A percentile compares a stretch with the other conserved stretches of the same genome.
Conservation (phyloP, 2,888 invertebrate species). For the Agonum fuliginosum region DNA sequence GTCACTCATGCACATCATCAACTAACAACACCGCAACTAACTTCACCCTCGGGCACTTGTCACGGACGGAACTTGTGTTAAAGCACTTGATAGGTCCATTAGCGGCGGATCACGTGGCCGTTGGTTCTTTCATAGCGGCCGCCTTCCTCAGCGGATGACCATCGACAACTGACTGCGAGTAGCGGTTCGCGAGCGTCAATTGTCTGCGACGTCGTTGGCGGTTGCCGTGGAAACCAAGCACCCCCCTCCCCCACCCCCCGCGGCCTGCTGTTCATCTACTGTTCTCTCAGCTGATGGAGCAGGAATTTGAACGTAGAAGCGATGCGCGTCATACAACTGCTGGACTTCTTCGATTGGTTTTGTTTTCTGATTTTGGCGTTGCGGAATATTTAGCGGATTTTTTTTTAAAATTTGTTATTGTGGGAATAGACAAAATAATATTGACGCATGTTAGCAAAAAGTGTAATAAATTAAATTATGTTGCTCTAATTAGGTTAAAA, state of each 20-base stretch:
- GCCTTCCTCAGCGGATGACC: background rate
- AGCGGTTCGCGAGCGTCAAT: conserved; percentile 64
- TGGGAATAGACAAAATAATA: background rate
- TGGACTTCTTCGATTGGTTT: background rate
- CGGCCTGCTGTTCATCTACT: conserved; percentile 60
- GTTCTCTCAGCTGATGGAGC: conserved; percentile 24
- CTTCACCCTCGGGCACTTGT: background rate
- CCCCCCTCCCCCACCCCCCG: conserved; percentile 61
- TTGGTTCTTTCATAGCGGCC: background rate
- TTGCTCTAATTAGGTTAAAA: no score
- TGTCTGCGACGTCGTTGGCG: conserved; percentile 63
- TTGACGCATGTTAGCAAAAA: background rate
- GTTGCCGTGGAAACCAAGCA: conserved; percentile 62
- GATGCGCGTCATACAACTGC: conserved; percentile 4
- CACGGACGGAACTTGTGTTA: background rate
- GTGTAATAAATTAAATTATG: no score
- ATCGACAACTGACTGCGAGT: conserved; percentile 9
- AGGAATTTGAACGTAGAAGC: conserved; percentile 4
- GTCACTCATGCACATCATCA: conserved; percentile 67
- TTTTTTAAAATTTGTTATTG: background rate
- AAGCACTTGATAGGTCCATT: background rate
- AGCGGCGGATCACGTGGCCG: conserved; percentile 5
- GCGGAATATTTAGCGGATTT: background rate
- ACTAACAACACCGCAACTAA: background rate
- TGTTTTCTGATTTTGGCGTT: background rate